These are phyloP conservation scores for Falco naumanni DNA, from an alignment of 2,797 vertebrate genomes.

Conservation along the genomic window DNA sequence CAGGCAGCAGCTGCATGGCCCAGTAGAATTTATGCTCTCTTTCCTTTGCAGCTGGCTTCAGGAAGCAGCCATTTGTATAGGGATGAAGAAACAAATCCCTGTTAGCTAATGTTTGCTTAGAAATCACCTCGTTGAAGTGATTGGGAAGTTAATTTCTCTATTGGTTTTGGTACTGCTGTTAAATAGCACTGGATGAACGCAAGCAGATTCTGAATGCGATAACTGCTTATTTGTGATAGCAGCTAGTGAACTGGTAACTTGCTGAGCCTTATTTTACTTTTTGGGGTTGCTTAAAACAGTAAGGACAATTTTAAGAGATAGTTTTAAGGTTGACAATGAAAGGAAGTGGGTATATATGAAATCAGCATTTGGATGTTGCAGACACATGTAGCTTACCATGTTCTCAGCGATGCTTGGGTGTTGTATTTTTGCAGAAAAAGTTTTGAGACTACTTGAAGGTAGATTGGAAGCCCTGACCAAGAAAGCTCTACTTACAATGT, in stretches of 20 bases:
- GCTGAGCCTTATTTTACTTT: background rate
- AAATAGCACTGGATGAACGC: accelerated
- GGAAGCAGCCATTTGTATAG: background rate
- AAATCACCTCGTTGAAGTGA: background rate
- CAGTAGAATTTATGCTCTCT: background rate
- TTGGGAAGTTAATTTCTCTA: background rate
- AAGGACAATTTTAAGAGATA: background rate
- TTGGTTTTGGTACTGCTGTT: background rate
- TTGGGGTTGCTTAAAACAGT: background rate
- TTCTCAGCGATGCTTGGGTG: background rate
- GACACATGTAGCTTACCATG: accelerated
- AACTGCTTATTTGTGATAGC: accelerated
- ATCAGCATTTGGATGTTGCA: background rate
- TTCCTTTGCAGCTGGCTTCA: background rate
- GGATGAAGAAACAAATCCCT: background rate
- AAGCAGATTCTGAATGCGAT: background rate
- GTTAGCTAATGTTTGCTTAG: background rate
- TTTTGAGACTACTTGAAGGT: background rate
- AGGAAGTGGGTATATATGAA: background rate
- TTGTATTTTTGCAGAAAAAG: background rate
- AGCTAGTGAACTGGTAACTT: background rate
- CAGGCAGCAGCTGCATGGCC: background rate
- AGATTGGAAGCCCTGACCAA: background rate
- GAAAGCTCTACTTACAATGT: background rate
- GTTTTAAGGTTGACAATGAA: background rate